A percentile compares a stretch with the other conserved stretches of the same genome.
phyloP scores from a whole-genome alignment of 2,113 vertebrate genomes.

The Malurus elegans region DNA sequence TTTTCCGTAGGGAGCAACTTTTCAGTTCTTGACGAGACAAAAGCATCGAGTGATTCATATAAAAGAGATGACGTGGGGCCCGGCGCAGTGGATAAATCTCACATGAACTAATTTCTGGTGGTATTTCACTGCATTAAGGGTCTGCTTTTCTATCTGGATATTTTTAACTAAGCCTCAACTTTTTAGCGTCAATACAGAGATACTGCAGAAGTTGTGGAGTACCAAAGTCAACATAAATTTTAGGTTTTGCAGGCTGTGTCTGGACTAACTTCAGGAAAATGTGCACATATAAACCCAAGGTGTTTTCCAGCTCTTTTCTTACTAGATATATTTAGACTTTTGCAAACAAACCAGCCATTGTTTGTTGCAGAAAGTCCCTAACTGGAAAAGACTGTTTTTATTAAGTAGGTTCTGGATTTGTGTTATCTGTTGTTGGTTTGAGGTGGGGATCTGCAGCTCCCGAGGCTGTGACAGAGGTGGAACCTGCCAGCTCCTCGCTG shows the following conservation, averaged over 20 bases:
- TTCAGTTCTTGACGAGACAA: background rate
- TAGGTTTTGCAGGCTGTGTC: background rate
- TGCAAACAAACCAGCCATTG: background rate
- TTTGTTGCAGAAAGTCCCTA: conserved; percentile 7
- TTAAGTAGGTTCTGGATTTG: background rate
- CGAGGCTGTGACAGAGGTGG: background rate
- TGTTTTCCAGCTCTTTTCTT: background rate
- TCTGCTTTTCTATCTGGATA: background rate
- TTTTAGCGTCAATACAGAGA: background rate
- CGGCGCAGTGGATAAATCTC: background rate
- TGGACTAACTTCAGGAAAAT: background rate
- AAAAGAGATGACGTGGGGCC: background rate
- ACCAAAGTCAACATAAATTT: background rate
- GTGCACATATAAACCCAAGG: background rate
- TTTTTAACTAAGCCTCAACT: background rate
- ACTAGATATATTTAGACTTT: background rate
- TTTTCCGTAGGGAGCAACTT: background rate
- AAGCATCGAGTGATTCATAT: background rate
- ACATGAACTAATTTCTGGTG: background rate
- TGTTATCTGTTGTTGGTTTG: background rate
- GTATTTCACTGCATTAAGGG: background rate
- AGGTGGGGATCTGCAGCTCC: background rate
- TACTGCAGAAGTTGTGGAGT: background rate
- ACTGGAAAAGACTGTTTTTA: background rate
- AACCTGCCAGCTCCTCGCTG: background rate